phyloP scores from a whole-genome alignment of 2,113 vertebrate genomes.

The Galemys pyrenaicus region DNA sequence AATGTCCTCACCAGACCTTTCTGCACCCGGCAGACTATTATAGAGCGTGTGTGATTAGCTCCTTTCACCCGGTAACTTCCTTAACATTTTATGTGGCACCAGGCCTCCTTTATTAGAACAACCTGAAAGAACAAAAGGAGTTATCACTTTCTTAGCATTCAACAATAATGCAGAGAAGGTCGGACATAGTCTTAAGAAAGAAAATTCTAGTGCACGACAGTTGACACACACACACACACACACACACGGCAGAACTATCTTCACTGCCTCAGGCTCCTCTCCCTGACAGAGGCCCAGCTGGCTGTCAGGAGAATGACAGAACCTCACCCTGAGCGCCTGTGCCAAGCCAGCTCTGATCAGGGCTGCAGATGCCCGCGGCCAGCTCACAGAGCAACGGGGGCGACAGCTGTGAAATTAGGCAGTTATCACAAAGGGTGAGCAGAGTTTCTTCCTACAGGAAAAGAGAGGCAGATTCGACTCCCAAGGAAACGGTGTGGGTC shows the following conservation, averaged over 20 bases:
- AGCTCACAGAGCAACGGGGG: neutral
- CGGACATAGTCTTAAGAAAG: neutral
- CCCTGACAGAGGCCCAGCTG: accelerated
- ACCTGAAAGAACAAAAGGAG: neutral
- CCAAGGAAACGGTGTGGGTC: neutral
- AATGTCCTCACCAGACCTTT: neutral
- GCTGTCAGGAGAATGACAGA: neutral
- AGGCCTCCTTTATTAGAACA: neutral
- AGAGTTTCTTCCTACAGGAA: neutral
- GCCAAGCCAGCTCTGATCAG: too few species aligned
- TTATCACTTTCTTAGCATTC: neutral
- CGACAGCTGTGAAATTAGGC: neutral
- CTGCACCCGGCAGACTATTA: neutral
- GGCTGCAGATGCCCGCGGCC: neutral
- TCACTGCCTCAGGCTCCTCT: neutral
- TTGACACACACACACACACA: too few species aligned
- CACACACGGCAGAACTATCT: neutral
- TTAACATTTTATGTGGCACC: neutral
- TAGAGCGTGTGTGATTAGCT: neutral
- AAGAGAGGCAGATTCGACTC: neutral
- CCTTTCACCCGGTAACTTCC: neutral
- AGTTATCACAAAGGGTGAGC: neutral
- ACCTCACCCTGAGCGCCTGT: too few species aligned
- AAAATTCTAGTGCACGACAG: neutral
- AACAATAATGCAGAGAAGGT: neutral